Evolutionary conservation across 92 coral and sea anemone species (phyloP), one percentile per base, ranked within the genome.

Genomic region (Virgularia gustaviana): DNA sequence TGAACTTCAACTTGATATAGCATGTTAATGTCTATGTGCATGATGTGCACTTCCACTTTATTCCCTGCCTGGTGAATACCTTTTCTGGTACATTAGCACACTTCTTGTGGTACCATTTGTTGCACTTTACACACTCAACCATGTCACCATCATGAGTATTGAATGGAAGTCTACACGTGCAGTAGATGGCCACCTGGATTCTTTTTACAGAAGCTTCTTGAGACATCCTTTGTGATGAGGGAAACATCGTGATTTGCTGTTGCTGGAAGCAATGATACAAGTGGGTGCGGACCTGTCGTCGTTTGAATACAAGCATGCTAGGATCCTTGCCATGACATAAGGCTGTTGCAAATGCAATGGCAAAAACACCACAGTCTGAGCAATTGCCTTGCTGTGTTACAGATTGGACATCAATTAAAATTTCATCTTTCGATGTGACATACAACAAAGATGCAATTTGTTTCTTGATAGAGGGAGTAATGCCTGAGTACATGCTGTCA

Each of bases 291-390:
- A 55, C 31, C 1, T 55, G 27, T 25, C 62, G 62, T 22, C 18
- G 27, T 25, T 55, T 18, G 62, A 55, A 55, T 25, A 27, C 31
- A 13, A 22, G 11, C 25, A 15, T 19, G 62, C 62, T 57, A 4
- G 63, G 63, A 31, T 57, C 63, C 28, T 0, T 36, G 1, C 63
- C 63, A 57, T 27, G 19, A 22, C 63, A 66, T 38, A 73, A 31
- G 34, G 71, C 71, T 36, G 54, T 22, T 30, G 71, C 79, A 24
- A 35, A 19, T 24, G 79, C 79, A 54, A 57, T 57, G 79, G 79
- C 71, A 58, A 36, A 45, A 13, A 73, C 57, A 73, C 79, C 71
- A 73, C 57, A 73, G 71, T 73, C 79, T 2, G 45, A 42, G 7
- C 70, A 33, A 53, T 30, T 72, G 36, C 15, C 30, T 28, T 72